These are phyloP conservation scores for Amphiura filiformis DNA, from an alignment of 35 echinoderm and acorn worm genomes.

Conservation along the genomic window DNA sequence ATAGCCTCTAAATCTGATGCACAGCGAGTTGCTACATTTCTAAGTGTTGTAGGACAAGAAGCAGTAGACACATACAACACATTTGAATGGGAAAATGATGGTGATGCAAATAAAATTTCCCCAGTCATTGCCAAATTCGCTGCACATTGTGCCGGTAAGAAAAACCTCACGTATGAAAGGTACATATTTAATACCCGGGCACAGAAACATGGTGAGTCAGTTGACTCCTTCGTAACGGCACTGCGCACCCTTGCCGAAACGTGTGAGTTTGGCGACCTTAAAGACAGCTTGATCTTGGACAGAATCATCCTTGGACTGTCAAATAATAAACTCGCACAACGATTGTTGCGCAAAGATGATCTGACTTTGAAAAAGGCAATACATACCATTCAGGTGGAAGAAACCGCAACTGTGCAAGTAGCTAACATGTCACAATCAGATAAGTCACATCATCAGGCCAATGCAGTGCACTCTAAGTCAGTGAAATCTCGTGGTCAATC, in stretches of 20 bases:
- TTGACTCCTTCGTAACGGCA: slow-evolving; percentile 49
- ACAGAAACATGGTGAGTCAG: too few relatives aligned
- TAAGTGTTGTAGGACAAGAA: slow-evolving; percentile 56
- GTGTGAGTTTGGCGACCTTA: slow-evolving; percentile 70
- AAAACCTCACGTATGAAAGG: too few relatives aligned
- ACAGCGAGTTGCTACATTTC: slow-evolving; percentile 38
- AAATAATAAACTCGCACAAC: slow-evolving; percentile 29
- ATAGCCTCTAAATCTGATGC: slow-evolving; percentile 34
- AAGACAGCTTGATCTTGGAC: too few relatives aligned
- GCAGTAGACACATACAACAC: too few relatives aligned
- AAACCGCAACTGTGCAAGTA: too few relatives aligned
- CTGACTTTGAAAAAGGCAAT: slow-evolving; percentile 54
- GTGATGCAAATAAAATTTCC: slow-evolving; percentile 26
- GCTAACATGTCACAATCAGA: too few relatives aligned
- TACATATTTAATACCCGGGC: too few relatives aligned
- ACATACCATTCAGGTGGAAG: not conserved
- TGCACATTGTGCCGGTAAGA: too few relatives aligned
- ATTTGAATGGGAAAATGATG: slow-evolving; percentile 36
- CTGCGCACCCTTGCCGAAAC: slow-evolving; percentile 40
- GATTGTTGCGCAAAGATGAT: slow-evolving; percentile 24
- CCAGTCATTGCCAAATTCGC: too few relatives aligned
- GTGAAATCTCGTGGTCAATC: not conserved
- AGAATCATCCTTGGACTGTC: too few relatives aligned
- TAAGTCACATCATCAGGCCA: not conserved
- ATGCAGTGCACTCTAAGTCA: not conserved